Conservation (phyloP, 2,888 invertebrate genomes). For the Sinotaia quadrata region DNA sequence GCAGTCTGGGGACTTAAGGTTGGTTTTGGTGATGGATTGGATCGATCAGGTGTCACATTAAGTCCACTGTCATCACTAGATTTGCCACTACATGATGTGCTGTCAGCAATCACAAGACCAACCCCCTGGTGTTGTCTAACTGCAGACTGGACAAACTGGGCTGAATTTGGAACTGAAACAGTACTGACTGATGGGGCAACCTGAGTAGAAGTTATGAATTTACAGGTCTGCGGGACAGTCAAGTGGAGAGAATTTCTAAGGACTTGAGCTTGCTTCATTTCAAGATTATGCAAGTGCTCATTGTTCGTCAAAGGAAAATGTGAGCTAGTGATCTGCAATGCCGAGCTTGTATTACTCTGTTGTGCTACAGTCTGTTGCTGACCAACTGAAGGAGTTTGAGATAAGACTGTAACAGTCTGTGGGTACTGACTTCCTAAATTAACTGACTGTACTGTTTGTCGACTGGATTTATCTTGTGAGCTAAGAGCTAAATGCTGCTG, state of each 20-base stretch:
- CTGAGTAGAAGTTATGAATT: too few species aligned
- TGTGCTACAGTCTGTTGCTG: neutral
- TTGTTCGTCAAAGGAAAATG: neutral
- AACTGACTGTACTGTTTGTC: too few species aligned
- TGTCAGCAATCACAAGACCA: conserved; percentile 34
- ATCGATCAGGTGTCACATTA: conserved; percentile 60
- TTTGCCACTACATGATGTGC: conserved; percentile 45
- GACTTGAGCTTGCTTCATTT: neutral
- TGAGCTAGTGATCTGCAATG: neutral
- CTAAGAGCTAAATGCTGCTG: too few species aligned
- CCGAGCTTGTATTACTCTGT: neutral
- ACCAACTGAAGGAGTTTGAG: neutral
- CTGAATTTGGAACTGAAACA: neutral
- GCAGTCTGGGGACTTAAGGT: neutral
- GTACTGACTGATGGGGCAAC: neutral
- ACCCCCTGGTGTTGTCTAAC: neutral
- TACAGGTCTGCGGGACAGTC: too few species aligned
- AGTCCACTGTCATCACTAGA: conserved; percentile 66
- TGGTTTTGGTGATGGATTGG: conserved; percentile 33
- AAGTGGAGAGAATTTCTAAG: too few species aligned
- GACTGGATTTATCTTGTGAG: too few species aligned
- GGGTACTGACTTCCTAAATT: too few species aligned
- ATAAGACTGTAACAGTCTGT: too few species aligned
- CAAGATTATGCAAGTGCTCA: neutral
- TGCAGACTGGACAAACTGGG: neutral